Base-by-base conservation (phyloP, 1,140 invertebrate species). In the Neodiprion lecontei region DNA sequence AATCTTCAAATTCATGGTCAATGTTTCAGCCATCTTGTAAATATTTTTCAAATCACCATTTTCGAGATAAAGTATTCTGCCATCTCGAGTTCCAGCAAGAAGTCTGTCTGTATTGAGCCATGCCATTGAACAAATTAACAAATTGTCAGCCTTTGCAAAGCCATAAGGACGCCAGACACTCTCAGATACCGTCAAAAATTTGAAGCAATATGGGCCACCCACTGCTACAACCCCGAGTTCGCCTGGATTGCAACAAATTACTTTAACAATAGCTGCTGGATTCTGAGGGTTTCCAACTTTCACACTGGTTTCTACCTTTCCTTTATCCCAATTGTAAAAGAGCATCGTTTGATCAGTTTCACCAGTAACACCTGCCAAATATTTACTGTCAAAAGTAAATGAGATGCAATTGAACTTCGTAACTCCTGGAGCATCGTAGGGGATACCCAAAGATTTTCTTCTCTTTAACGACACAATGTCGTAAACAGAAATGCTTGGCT, bases 311-410 rank as follows among this genome's bases (percentile, higher is more conserved):
- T 96, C 93, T 1, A 97, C 89, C 86, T 95, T 95, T 1, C 93
- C 93, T 84, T 94, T 96, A 79, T 96, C 95, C 92, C 94, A 95
- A 80, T 94, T 94, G 85, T 94, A 97, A 83, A 92, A 94, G 70
- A 95, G 90, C 83, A 97, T 90, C 28, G 90, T 92, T 90, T 93
- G 96, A 81, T 96, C 95, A 0, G 95, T 94, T 77, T 93, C 92
- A 11, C 94, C 94, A 1, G 93, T 94, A 48, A 96, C 91, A 0
- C 93, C 93, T 40, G 94, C 92, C 12, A 97, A 84, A 82, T 94
- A 93, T 84, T 94, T 94, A 12, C 91, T 94, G 80, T 97, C 95
- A 72, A 90, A 92, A 7, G 94, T 94, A 80, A 97, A 97, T 12
- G 91, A 90, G 0, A 96, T 82, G 74, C 92, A 92, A 9, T 92